Percentiles rank a stretch among this genome's conserved stretches.
Conservation (phyloP, 2,113 vertebrate genomes). For the Oostethus manadensis region DNA sequence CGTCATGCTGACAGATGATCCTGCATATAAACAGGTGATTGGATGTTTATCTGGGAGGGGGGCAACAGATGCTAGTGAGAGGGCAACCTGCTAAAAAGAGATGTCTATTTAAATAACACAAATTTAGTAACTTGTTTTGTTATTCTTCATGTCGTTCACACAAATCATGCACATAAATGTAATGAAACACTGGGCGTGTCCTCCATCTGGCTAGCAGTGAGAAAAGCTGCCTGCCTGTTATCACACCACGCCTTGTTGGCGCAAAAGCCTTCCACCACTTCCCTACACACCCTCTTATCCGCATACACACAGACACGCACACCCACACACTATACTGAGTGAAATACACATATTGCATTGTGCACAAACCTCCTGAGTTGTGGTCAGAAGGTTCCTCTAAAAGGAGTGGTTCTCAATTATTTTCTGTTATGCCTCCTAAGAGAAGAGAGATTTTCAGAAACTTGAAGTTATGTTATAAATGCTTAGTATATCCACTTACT, state of each 20-base stretch:
- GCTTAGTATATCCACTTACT: too few species aligned
- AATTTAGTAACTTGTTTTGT: too few species aligned
- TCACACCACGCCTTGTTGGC: constrained; percentile 65
- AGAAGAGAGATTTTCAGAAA: too few species aligned
- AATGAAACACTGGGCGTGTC: constrained; percentile 51
- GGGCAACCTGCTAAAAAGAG: too few species aligned
- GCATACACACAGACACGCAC: constrained; percentile 23
- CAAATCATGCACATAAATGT: neutral
- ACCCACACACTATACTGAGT: constrained; percentile 12
- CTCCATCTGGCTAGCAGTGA: constrained; percentile 45
- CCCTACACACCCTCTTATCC: constrained; percentile 43
- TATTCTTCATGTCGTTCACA: neutral
- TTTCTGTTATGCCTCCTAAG: too few species aligned
- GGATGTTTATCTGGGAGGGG: too few species aligned
- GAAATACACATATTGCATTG: constrained; percentile 1
- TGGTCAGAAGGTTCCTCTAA: constrained; percentile 1
- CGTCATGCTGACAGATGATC: too few species aligned
- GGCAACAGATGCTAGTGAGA: too few species aligned
- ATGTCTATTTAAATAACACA: too few species aligned
- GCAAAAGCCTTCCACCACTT: constrained; percentile 40
- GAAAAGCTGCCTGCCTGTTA: constrained; percentile 44
- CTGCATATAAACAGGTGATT: too few species aligned
- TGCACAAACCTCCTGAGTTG: neutral
- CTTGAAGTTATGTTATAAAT: too few species aligned
- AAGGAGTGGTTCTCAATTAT: too few species aligned